Base-by-base conservation (phyloP, 2,113 vertebrate species). In the Danionella cerebrum region DNA sequence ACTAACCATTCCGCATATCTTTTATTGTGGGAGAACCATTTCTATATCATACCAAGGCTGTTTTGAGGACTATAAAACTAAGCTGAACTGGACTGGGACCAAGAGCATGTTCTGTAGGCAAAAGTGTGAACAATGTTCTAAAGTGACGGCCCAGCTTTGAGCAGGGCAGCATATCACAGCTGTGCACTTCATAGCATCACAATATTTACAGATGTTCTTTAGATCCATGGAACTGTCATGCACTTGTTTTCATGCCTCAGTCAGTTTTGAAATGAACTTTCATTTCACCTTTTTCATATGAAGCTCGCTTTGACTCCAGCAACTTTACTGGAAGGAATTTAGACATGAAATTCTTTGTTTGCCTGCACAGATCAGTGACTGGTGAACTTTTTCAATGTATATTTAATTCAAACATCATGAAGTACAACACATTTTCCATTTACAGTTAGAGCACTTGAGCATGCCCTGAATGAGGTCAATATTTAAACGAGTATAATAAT, bases 401-500 rank as follows among this genome's bases (percentile, higher is more conserved):
- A 59, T 77, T 81, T 75, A 73, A 71, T 71, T 77, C 69, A 76
- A 71, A 84, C 80, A 82, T 86, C 78, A 81, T 80, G 82, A 70
- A 10, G 78, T 77, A 77, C 65, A 67, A 72, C 71, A 75, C 76
- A 73, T 71, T 71, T 76, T 78, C 68, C 76, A 84, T 79, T 77
- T 77, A 53, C 66, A 25, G 69, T 86, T 71, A 79, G 87, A 84
- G 84, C 72, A 31, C 72, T 78, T 69, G 82, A 84, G 81, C 81
- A 83, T 71, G 77, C 79, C 66, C 76, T 71, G 82, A 85, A 87
- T 84, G 78, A 83, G n/a, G n/a, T n/a, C n/a, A n/a, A n/a, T n/a
- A n/a, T n/a, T n/a, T n/a, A n/a, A n/a, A n/a, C n/a, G n/a, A n/a
- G n/a, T n/a, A n/a, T n/a, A n/a, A n/a, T n/a, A n/a, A n/a, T n/a